Conservation (phyloP, 2,113 vertebrate genomes). For the Orycteropus afer region DNA sequence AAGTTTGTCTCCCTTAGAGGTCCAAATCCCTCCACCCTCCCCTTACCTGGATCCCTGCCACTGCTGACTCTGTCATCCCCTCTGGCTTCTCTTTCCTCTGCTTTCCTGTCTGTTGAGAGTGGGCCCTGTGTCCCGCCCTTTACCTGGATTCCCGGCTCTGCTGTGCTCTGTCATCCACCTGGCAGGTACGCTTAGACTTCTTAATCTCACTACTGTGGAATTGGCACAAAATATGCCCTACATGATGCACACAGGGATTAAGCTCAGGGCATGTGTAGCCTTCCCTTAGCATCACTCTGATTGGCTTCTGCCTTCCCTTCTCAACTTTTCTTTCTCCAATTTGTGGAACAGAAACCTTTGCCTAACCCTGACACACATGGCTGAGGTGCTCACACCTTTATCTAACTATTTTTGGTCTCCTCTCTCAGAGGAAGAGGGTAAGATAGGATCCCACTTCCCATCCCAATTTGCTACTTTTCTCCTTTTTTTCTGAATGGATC, state of each 20-base stretch:
- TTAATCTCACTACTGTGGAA: background rate
- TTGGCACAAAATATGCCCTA: background rate
- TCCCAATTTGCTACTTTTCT: background rate
- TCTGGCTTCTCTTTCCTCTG: too few relatives aligned
- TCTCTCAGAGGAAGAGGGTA: background rate
- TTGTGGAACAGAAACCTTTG: background rate
- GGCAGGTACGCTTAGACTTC: too few relatives aligned
- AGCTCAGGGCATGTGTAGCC: background rate
- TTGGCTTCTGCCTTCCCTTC: background rate
- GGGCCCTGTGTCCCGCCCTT: too few relatives aligned
- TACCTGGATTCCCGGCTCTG: too few relatives aligned
- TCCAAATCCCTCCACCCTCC: too few relatives aligned
- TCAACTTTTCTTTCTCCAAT: background rate
- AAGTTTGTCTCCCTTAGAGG: too few relatives aligned
- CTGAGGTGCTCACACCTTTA: background rate
- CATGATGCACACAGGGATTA: rapidly evolving
- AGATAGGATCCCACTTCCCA: background rate
- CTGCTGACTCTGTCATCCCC: too few relatives aligned
- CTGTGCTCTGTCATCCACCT: too few relatives aligned
- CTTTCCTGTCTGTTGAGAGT: too few relatives aligned
- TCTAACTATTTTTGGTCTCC: background rate
- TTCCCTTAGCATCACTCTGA: background rate
- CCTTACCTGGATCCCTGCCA: too few relatives aligned
- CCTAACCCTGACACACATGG: background rate
- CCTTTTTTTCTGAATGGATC: background rate